phyloP scores from a whole-genome alignment of 1,140 invertebrate species.

The Schmidtea mediterranea region DNA sequence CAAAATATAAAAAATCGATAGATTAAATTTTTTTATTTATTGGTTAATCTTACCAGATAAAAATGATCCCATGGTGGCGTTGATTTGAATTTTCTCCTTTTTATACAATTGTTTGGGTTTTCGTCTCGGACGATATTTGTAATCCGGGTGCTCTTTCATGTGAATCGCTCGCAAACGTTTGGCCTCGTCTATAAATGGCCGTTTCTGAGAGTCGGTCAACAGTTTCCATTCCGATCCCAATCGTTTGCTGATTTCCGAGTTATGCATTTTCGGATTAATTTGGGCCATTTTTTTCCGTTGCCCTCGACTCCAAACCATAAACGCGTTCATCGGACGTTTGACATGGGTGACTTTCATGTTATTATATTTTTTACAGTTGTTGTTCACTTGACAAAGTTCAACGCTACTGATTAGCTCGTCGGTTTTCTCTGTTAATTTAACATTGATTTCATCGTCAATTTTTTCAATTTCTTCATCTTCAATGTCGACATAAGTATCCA shows the following conservation, averaged over 20 bases:
- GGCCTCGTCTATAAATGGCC: conserved; percentile 88
- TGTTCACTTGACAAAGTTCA: neutral
- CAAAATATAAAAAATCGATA: too few relatives aligned
- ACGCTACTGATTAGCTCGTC: neutral
- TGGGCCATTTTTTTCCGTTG: conserved; percentile 47
- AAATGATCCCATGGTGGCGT: too few relatives aligned
- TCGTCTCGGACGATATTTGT: conserved; percentile 55
- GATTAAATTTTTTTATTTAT: too few relatives aligned
- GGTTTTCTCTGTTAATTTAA: neutral
- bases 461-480: neutral
- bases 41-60: too few relatives aligned
- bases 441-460: neutral
- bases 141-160: conserved; percentile 98
- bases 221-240: conserved; percentile 82
- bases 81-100: conserved; percentile 1
- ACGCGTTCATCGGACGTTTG: conserved; percentile 96
- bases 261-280: conserved; percentile 90
- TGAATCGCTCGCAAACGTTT: conserved; percentile 86
- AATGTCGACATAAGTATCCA: neutral
- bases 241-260: conserved; percentile 74
- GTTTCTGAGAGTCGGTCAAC: conserved; percentile 66
- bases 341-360: conserved; percentile 29
- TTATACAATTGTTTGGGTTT: conserved; percentile 40
- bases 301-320: conserved; percentile 20
- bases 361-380: neutral